Percentiles rank a stretch among this genome's conserved stretches.
Evolutionary conservation across 2,797 vertebrate genomes (phyloP).

Genomic region (Anableps anableps): DNA sequence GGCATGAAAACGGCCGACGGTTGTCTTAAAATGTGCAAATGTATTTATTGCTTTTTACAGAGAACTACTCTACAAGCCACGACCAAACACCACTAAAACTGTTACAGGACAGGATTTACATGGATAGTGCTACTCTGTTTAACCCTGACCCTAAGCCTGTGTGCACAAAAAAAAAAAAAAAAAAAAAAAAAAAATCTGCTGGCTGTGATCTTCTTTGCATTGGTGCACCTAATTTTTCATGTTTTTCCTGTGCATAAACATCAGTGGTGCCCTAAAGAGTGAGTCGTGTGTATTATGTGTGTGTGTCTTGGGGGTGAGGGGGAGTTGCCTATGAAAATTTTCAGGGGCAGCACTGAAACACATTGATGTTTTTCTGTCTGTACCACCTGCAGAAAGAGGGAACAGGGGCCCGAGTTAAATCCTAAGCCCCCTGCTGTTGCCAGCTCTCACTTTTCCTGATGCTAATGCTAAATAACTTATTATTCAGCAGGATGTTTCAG

Average conservation of each 20-base stretch:
- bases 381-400: not conserved
- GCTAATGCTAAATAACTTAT: not conserved
- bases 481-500: not conserved
- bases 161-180: too few relatives aligned
- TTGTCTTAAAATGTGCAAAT: not conserved
- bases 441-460: not conserved
- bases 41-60: not conserved
- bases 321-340: too few relatives aligned
- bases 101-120: not conserved
- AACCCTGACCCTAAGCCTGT: too few relatives aligned
- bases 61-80: not conserved
- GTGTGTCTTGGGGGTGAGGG: too few relatives aligned
- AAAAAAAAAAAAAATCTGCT: not conserved
- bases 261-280: too few relatives aligned
- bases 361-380: not conserved
- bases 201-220: not conserved
- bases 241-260: not conserved
- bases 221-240: not conserved
- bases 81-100: not conserved
- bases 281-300: too few relatives aligned
- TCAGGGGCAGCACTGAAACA: too few relatives aligned
- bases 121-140: not conserved
- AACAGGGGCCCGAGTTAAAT: not conserved
- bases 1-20: not conserved
- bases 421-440: not conserved